Percentiles rank a stretch among this genome's conserved stretches.
These are phyloP conservation scores for Botia almorhae DNA, from an alignment of 2,797 vertebrate species.

Conservation along the genomic window DNA sequence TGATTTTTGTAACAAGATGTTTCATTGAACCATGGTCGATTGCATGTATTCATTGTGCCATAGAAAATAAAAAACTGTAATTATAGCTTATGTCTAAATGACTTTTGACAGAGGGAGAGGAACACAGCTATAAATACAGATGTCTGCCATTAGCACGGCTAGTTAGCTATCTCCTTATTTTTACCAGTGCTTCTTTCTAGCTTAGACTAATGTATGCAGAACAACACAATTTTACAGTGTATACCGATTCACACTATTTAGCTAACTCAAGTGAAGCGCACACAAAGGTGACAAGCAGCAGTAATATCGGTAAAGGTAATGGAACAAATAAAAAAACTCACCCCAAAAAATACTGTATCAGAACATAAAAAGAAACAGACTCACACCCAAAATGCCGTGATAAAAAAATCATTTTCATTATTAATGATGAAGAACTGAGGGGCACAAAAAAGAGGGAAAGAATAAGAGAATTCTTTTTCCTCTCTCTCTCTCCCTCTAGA, in stretches of 20 bases:
- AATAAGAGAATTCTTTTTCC: slow-evolving; percentile 16
- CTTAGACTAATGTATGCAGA: neutral
- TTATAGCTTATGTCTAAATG: slow-evolving; percentile 35
- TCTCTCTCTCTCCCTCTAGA: slow-evolving; percentile 57
- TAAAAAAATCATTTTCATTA: slow-evolving; percentile 48
- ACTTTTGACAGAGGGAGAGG: slow-evolving; percentile 38
- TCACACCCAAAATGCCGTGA: slow-evolving; percentile 32
- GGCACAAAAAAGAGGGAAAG: slow-evolving; percentile 18
- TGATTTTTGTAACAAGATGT: slow-evolving; percentile 27
- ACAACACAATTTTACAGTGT: neutral
- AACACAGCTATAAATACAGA: slow-evolving; percentile 40
- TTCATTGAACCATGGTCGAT: slow-evolving; percentile 13
- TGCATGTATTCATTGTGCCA: slow-evolving; percentile 21
- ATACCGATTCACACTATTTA: neutral
- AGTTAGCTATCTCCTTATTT: neutral
- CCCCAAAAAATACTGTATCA: neutral
- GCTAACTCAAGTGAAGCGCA: neutral
- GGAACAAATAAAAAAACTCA: neutral
- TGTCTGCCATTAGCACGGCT: slow-evolving; percentile 26
- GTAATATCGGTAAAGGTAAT: neutral
- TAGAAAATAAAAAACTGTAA: slow-evolving; percentile 34
- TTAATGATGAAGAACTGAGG: slow-evolving; percentile 41
- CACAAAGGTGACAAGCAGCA: neutral
- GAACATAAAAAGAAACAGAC: slow-evolving; percentile 21
- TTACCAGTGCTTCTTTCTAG: neutral